Base-by-base conservation (phyloP, 2,888 invertebrate species). In the Lasioglossum leucozonium region DNA sequence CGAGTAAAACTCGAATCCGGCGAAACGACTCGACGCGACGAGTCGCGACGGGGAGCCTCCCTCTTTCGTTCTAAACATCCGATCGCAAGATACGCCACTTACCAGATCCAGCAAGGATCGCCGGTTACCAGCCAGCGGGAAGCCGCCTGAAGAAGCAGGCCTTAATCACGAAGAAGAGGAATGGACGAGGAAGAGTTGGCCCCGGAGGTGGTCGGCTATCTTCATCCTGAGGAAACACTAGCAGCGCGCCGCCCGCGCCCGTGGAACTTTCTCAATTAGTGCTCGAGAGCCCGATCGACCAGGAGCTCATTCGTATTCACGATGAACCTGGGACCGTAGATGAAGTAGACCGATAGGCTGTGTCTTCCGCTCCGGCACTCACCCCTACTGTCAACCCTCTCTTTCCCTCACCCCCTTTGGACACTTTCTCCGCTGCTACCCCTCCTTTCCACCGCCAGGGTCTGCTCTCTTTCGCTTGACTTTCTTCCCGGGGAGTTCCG, bases 241-340 rank as follows among this genome's bases (percentile, higher is more conserved):
- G 82, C 81, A 79, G 80, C 72, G 78, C 74, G 82, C 81, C 83
- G 86, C 79, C 79, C 34, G 34, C 86, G 80, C 10, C 44, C 44
- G 44, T 44, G 81, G 85, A 93, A 92, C 91, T 93, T 93, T 93
- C 93, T 93, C 93, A 93, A 93, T 93, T 93, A 93, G 92, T 91
- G 89, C 87, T 88, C 72, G 77, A 86, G 85, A 86, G 85, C 84
- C 88, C 88, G 88, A 93, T 92, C 92, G 91, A 91, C 91, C 92
- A 84, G 85, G 79, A 88, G 87, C 91, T 93, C 92, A 92, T 93
- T 93, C 90, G 92, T 90, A 93, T 93, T 93, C 93, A 92, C 91
- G 90, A 92, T 90, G 90, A 90, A 87, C 75, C 83, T 72, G 79
- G 85, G 84, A 90, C 91, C 90, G 88, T 90, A 91, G 86, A 87